phyloP scores from a whole-genome alignment of 1,140 invertebrate species.

The Apis cerana region DNA sequence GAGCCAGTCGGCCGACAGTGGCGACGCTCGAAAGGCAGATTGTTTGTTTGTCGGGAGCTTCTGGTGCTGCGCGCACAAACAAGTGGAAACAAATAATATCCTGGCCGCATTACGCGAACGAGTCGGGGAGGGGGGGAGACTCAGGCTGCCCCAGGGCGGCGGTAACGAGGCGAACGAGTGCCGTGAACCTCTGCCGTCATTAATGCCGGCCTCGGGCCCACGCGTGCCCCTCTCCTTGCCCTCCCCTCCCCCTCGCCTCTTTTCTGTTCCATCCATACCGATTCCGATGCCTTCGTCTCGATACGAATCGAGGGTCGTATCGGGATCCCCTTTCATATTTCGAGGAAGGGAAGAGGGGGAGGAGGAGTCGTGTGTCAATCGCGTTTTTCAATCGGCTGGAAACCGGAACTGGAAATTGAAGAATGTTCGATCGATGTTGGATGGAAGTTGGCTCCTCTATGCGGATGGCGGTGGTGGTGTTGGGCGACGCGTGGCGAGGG shows the following conservation, averaged over 20 bases:
- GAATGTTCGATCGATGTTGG: constrained; percentile 14
- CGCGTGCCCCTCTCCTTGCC: constrained; percentile 20
- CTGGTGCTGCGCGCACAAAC: constrained; percentile 72
- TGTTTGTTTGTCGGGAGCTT: constrained; percentile 76
- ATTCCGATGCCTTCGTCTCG: too few species aligned
- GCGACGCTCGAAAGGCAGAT: constrained; percentile 59
- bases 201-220: constrained; percentile 77
- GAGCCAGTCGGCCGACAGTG: constrained; percentile 33
- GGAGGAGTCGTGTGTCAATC: constrained; percentile 1
- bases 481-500: constrained; percentile 32
- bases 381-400: constrained; percentile 32
- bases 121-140: constrained; percentile 38
- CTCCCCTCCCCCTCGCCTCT: too few species aligned
- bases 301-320: neutral
- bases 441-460: neutral
- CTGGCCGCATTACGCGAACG: constrained; percentile 71
- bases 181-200: constrained; percentile 72
- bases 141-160: constrained; percentile 71
- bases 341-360: too few species aligned
- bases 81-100: constrained; percentile 81
- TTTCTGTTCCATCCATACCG: neutral
- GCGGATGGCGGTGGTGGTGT: constrained; percentile 9
- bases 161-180: constrained; percentile 77
- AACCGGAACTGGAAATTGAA: constrained; percentile 52
- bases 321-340: too few species aligned